phyloP scores from a whole-genome alignment of 2,797 vertebrate genomes.

The Choloepus didactylus region DNA sequence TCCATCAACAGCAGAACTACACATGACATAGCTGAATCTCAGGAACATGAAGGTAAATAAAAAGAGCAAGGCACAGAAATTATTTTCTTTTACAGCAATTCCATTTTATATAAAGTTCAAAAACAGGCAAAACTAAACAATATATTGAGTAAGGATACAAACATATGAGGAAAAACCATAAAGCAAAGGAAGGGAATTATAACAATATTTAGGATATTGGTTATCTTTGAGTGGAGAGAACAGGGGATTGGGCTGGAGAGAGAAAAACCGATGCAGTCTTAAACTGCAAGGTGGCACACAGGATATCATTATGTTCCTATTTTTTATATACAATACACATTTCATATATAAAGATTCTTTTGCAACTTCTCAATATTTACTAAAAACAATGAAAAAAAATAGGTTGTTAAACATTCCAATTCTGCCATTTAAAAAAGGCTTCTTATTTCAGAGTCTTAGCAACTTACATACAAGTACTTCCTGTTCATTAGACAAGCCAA shows the following conservation, averaged over 20 bases:
- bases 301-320: not conserved
- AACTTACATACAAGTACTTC: not conserved
- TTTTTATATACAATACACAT: not conserved
- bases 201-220: not conserved
- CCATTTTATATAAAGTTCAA: not conserved
- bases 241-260: not conserved
- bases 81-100: not conserved
- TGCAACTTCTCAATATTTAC: conserved; percentile 17
- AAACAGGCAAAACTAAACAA: not conserved
- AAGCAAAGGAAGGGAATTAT: not conserved
- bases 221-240: not conserved
- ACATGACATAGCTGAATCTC: fast-evolving
- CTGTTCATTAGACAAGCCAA: not conserved
- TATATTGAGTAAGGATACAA: not conserved
- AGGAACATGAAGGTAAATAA: not conserved
- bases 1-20: not conserved
- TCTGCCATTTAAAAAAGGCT: not conserved
- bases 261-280: not conserved
- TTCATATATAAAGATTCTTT: not conserved
- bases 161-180: not conserved
- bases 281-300: fast-evolving
- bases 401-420: not conserved
- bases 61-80: not conserved
- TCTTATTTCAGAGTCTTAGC: not conserved
- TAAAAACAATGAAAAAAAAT: not conserved